Evolutionary conservation across 2,113 vertebrate species (phyloP).

Genomic region (Phaethornis superciliosus): DNA sequence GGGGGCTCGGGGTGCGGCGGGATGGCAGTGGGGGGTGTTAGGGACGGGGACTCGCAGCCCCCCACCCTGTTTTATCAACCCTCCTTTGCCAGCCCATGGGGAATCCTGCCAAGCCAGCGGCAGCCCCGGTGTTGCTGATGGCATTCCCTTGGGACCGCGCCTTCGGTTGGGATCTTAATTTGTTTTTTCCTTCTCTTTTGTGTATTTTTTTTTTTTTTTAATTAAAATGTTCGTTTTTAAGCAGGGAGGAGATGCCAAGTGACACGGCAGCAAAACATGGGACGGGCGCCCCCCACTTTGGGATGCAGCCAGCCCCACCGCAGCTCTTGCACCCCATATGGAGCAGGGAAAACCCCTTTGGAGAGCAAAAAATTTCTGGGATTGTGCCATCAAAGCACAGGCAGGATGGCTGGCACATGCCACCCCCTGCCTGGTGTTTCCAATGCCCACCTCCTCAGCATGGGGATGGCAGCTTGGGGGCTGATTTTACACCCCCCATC

Average conservation of each 20-base stretch:
- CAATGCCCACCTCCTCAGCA: background rate
- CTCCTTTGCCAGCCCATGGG: background rate
- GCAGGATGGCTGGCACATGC: background rate
- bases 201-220: background rate
- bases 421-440: background rate
- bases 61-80: background rate
- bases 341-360: background rate
- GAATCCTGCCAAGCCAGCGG: background rate
- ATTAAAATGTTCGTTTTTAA: constrained; percentile 18
- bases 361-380: background rate
- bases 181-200: background rate
- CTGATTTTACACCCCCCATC: background rate
- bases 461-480: background rate
- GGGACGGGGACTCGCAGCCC: background rate
- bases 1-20: background rate
- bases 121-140: background rate
- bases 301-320: background rate
- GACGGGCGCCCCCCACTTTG: background rate
- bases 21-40: background rate
- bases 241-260: constrained; percentile 18
- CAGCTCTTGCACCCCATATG: accelerated
- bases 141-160: background rate
- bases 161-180: constrained; percentile 46
- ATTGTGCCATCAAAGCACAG: background rate
- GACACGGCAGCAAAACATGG: background rate